Conservation (phyloP, 2,888 invertebrate genomes). For the Acrocera orbiculus region DNA sequence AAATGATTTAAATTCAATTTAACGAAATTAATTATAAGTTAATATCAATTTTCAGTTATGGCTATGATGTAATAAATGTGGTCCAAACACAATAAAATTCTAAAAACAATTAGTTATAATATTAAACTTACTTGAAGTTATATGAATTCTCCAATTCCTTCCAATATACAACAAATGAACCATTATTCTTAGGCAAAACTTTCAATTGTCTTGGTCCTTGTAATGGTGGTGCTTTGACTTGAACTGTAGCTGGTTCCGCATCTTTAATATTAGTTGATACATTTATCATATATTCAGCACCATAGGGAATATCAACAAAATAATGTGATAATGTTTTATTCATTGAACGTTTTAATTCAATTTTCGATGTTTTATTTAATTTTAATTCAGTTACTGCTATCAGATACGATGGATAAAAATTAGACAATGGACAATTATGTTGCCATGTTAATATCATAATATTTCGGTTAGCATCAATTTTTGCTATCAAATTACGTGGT, state of each 20-base stretch:
- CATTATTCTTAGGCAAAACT: conserved; percentile 40
- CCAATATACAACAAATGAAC: conserved; percentile 50
- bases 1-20: too few species aligned
- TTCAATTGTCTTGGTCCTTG: conserved; percentile 45
- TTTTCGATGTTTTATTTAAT: conserved; percentile 29
- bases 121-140: conserved; percentile 15
- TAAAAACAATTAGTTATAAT: conserved; percentile 4
- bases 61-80: too few species aligned
- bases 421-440: conserved; percentile 42
- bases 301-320: conserved; percentile 36
- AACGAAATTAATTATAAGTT: too few species aligned
- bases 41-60: too few species aligned
- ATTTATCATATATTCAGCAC: conserved; percentile 36
- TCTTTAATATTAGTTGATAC: conserved; percentile 26
- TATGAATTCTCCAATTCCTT: conserved; percentile 27
- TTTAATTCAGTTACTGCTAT: conserved; percentile 35
- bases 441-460: conserved; percentile 50
- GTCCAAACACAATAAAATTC: too few species aligned
- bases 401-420: conserved; percentile 22
- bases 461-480: conserved; percentile 23
- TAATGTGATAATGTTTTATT: conserved; percentile 35
- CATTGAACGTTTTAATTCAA: conserved; percentile 34
- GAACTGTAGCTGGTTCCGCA: conserved; percentile 29
- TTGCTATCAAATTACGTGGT: conserved; percentile 45
- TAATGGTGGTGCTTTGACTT: conserved; percentile 38